Evolutionary conservation across 2,888 invertebrate genomes (phyloP).

Genomic region (Choristoneura rosaceana): DNA sequence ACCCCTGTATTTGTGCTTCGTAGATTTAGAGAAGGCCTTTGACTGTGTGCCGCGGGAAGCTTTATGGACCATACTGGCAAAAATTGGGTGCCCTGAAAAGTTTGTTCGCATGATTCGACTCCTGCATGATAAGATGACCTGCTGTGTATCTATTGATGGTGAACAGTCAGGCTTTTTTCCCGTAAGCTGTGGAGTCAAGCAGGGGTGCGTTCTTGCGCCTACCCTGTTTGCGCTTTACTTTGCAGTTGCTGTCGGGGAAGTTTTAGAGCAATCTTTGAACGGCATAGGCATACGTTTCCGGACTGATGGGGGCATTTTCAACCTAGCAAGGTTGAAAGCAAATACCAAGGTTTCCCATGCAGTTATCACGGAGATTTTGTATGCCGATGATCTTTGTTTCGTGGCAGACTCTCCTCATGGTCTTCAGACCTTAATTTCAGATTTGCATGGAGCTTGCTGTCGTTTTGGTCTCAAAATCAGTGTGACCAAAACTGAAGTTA

Average conservation of each 20-base stretch:
- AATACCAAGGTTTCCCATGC: neutral
- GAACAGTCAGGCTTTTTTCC: neutral
- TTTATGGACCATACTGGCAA: slow-evolving; percentile 16
- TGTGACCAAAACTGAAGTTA: slow-evolving; percentile 42
- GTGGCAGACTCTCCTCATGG: neutral
- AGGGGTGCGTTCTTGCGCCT: slow-evolving; percentile 40
- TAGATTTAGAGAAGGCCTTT: neutral
- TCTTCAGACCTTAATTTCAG: neutral
- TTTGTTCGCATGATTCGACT: slow-evolving; percentile 16
- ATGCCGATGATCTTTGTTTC: neutral
- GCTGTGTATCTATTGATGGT: neutral
- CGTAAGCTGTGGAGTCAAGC: slow-evolving; percentile 26
- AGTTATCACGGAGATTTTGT: neutral
- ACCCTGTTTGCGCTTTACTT: slow-evolving; percentile 40
- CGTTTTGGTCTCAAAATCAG: slow-evolving; percentile 44
- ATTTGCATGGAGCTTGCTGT: neutral
- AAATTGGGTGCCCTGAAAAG: slow-evolving; percentile 6
- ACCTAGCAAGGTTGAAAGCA: neutral
- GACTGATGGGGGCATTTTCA: neutral
- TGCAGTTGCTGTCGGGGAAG: slow-evolving; percentile 16
- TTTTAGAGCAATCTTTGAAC: neutral
- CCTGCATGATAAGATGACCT: slow-evolving; percentile 26
- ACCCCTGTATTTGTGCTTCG: neutral
- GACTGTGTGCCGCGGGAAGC: slow-evolving; percentile 31
- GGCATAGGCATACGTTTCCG: neutral